Evolutionary conservation across 2,888 invertebrate species (phyloP), one percentile per base, ranked within the genome.

Genomic region (Hyposoter dolosus): DNA sequence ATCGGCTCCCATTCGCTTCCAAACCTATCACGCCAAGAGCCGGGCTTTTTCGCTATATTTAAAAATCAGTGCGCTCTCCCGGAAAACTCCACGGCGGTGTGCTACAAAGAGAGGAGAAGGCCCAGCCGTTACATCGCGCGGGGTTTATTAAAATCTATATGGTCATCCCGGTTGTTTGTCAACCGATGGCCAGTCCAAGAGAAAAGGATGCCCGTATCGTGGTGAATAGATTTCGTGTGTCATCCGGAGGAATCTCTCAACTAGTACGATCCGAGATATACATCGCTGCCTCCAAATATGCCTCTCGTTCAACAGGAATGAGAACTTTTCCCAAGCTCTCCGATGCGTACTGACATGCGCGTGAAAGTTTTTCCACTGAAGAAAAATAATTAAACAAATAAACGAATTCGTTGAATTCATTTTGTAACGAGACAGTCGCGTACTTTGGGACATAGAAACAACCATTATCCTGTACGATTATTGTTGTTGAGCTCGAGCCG

Each of bases 21-120:
- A 93, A 93, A 93, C 93, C 93, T 92, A 91, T 90, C 40, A 35
- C 69, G 68, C 75, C 76, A 76, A 82, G 76, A 82, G 75, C 82
- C 69, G 32, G 47, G 76, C 75, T 82, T 82, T 82, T 82, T 84
- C 86, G 91, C 93, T 93, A 93, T 94, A 94, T 94, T 94, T 94
- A 93, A 94, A 94, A 94, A 94, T 93, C 91, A 92, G 93, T 90
- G 91, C 93, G 92, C 90, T 94, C 93, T 93, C 91, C 91, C 91
- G 94, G 94, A 94, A 86, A 94, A 93, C 89, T 92, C 89, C 89
- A 90, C 75, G 83, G 72, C 74, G 82, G 66, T 82, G 74, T 45
- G 86, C 91, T 90, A 92, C 92, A 93, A 93, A 93, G 93, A 91
- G 74, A 75, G 75, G 74, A 75, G 75, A 76, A 92, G 92, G 91